phyloP scores from a whole-genome alignment of 2,888 invertebrate genomes.

The Catocala sponsa region DNA sequence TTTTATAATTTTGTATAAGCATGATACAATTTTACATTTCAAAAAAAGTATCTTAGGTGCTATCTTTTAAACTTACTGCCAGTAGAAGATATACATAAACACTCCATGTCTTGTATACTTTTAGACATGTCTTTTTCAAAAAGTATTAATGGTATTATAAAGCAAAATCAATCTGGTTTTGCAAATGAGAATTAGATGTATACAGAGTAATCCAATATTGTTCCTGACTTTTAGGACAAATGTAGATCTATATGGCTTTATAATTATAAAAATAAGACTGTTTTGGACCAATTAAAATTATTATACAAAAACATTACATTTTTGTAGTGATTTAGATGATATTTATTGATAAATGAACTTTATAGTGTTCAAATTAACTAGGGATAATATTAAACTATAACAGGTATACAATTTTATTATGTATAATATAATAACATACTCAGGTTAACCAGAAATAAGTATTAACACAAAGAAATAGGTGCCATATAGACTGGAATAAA shows the following conservation, averaged over 20 bases:
- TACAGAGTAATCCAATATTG: no score
- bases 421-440: not conserved
- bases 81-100: not conserved
- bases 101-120: not conserved
- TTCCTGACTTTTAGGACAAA: no score
- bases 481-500: conserved; percentile 35
- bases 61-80: conserved; percentile 21
- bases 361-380: conserved; percentile 33
- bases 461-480: conserved; percentile 41
- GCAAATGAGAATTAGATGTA: no score
- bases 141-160: no score
- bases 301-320: conserved; percentile 25
- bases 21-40: conserved; percentile 12
- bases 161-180: no score
- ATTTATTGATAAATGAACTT: conserved; percentile 31
- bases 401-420: not conserved
- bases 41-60: conserved; percentile 19
- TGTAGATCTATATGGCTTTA: conserved; percentile 22
- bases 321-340: conserved; percentile 30
- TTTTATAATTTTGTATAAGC: conserved; percentile 17
- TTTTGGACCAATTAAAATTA: conserved; percentile 50
- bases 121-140: no score
- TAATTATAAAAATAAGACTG: conserved; percentile 45
- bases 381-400: conserved; percentile 15
- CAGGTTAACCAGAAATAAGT: conserved; percentile 18